Base-by-base conservation (phyloP, 2,888 invertebrate species). In the Rotaria macrura region DNA sequence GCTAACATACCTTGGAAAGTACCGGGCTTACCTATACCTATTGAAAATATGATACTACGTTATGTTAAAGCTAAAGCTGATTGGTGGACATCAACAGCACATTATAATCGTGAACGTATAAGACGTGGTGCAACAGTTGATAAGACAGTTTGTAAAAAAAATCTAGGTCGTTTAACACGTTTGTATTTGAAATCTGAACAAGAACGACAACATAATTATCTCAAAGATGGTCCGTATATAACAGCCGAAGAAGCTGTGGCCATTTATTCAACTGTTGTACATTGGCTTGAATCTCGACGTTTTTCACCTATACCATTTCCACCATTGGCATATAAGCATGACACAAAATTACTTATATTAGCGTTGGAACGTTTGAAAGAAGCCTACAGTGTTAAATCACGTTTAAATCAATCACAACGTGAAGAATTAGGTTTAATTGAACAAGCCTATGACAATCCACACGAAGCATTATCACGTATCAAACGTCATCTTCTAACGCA, bases 11-110 rank as follows among this genome's bases (percentile, higher is more conserved):
- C 99, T 0, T 99, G 99, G 99, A 99, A 99, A 93, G 95, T 98
- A 4, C 99, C 99, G 3, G 99, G 98, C 7, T 92, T 99, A 10
- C 99, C 99, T 0, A 98, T 96, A 52, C 99, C 99, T 0, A 98
- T 99, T 87, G 99, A 99, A 92, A 99, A 99, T 92, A 99, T 99
- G 99, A 99, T 99, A 88, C 93, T 99, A 87, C 94, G 99, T 55
- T 99, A 98, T 91, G 99, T 99, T 23, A 99, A 99, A 91, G 98
- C 99, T 94, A 99, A 99, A 91, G 99, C 99, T 0, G 99, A 99
- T 91, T 99, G 99, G 99, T 99, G 99, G 99, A 99, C 99, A 0
- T 99, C 99, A 91, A 99, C 99, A 0, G 98, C 99, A 0, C 99
- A 99, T 91, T 99, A 99, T 92, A 99, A 99, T 92, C 93, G 99